phyloP scores from a whole-genome alignment of 2,888 invertebrate species.

The Tolmerus cingulatus region DNA sequence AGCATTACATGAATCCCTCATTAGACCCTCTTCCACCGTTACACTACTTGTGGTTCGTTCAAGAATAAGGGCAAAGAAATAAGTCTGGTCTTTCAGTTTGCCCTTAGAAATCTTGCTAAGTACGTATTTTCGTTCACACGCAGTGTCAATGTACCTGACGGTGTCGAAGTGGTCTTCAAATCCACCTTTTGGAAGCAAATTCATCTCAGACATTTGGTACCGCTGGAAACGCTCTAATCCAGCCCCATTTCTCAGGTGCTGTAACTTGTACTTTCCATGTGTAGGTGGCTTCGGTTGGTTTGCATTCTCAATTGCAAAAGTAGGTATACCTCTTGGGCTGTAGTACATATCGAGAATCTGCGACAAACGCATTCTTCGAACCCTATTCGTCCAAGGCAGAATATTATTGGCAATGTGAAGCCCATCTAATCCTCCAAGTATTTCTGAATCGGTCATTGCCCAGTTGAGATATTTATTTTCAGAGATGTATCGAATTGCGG shows the following conservation, averaged over 20 bases:
- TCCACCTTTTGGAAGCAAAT: background rate
- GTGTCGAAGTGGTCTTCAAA: constrained; percentile 35
- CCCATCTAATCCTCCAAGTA: constrained; percentile 76
- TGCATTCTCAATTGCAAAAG: constrained; percentile 65
- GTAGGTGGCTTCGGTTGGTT: constrained; percentile 63
- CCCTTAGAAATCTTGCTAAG: constrained; percentile 48
- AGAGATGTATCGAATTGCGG: constrained; percentile 67
- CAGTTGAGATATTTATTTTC: constrained; percentile 64
- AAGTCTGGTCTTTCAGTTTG: constrained; percentile 57
- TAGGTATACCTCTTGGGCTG: constrained; percentile 69
- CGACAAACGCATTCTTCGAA: constrained; percentile 67
- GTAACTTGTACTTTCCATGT: constrained; percentile 9
- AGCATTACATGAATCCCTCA: constrained; percentile 64
- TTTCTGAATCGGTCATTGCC: constrained; percentile 74
- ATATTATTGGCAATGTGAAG: constrained; percentile 64
- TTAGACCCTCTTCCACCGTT: constrained; percentile 58
- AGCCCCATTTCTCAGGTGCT: constrained; percentile 49
- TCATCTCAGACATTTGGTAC: background rate
- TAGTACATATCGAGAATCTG: constrained; percentile 76
- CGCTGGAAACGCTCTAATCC: background rate
- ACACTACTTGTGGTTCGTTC: constrained; percentile 53
- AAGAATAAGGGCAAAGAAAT: constrained; percentile 56
- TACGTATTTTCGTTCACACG: constrained; percentile 50
- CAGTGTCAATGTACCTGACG: constrained; percentile 43
- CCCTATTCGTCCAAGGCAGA: constrained; percentile 65